phyloP scores from a whole-genome alignment of 1,140 invertebrate species.

The Brachionus rotundiformis region DNA sequence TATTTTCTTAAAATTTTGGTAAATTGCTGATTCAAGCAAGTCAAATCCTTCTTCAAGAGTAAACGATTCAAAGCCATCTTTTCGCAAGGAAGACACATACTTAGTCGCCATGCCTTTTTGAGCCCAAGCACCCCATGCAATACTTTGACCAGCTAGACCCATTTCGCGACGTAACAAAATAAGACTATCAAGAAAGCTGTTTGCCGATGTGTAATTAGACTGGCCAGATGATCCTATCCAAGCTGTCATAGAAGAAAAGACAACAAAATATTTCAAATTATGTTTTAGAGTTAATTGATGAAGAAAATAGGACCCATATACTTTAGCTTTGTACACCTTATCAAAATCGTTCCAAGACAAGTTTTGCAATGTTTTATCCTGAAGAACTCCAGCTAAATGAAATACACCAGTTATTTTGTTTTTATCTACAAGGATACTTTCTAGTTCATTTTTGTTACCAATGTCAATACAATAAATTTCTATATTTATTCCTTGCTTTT shows the following conservation, averaged over 20 bases:
- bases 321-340: background rate
- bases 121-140: background rate
- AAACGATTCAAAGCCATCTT: background rate
- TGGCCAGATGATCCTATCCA: background rate
- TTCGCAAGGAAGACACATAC: background rate
- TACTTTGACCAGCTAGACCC: background rate
- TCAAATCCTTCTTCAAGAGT: background rate
- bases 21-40: background rate
- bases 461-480: background rate
- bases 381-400: background rate
- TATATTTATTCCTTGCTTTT: background rate
- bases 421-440: background rate
- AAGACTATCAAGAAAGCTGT: background rate
- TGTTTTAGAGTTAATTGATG: background rate
- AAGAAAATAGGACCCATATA: background rate
- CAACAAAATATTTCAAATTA: background rate
- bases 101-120: background rate
- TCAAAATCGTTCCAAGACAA: constrained; percentile 3
- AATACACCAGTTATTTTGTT: background rate
- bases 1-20: background rate
- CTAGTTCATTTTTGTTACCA: background rate
- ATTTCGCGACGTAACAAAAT: background rate
- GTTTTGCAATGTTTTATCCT: constrained; percentile 12
- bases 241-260: background rate
- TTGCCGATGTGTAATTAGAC: background rate